These are phyloP conservation scores for Dascyllus trimaculatus DNA, from an alignment of 2,113 vertebrate species.

Conservation along the genomic window DNA sequence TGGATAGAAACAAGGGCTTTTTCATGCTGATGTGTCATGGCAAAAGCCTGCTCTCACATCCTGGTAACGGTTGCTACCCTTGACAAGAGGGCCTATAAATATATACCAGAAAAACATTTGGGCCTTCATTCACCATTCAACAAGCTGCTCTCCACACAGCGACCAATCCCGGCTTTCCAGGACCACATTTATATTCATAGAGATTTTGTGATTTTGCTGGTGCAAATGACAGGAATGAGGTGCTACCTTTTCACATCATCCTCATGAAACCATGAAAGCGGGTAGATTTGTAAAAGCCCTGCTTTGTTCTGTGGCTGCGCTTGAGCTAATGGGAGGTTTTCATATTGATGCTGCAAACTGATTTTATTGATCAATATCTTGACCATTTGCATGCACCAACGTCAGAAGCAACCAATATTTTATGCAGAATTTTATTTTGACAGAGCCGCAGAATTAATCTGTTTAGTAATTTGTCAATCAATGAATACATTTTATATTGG, in stretches of 20 bases:
- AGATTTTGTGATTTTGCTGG: constrained; percentile 16
- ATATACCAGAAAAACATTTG: constrained; percentile 50
- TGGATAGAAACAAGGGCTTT: constrained; percentile 1
- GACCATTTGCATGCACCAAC: neutral
- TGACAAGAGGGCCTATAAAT: constrained; percentile 74
- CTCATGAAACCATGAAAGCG: neutral
- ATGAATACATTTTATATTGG: no score
- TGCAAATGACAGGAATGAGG: constrained; percentile 23
- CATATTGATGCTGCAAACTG: neutral
- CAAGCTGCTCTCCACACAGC: constrained; percentile 46
- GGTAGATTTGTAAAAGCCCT: neutral
- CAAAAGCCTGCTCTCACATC: constrained; percentile 59
- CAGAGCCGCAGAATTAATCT: no score
- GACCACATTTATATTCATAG: constrained; percentile 31
- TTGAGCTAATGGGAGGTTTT: neutral
- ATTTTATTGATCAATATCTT: neutral
- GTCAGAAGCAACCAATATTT: neutral
- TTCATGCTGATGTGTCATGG: constrained; percentile 62
- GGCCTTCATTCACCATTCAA: constrained; percentile 54
- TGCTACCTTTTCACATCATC: constrained; percentile 1
- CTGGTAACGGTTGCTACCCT: constrained; percentile 78
- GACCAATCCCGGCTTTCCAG: constrained; percentile 13
- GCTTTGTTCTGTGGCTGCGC: neutral
- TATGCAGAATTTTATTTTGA: no score
- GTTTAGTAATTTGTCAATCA: no score